These are phyloP conservation scores for Oscarella lobularis DNA, from an alignment of 37 sponge, comb jelly and placozoan genomes.

Conservation along the genomic window DNA sequence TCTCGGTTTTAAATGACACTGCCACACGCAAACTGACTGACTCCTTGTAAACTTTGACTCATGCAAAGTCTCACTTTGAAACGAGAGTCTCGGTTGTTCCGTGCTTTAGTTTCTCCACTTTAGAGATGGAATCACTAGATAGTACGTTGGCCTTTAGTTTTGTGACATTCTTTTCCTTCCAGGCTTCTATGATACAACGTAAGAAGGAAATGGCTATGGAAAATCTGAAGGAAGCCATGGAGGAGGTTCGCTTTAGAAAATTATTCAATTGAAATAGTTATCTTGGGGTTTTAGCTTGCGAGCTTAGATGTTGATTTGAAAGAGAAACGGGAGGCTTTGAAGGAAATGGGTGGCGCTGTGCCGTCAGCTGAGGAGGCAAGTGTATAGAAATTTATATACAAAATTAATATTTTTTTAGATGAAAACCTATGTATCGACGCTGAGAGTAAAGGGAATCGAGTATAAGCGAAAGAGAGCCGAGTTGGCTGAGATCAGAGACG, in stretches of 20 bases:
- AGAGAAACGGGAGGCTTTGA: neutral
- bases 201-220: slow-evolving; percentile 61
- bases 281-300: neutral
- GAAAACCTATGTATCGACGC: slow-evolving; percentile 37
- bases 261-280: too few relatives aligned
- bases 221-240: slow-evolving; percentile 31
- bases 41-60: too few relatives aligned
- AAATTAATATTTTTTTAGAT: slow-evolving; percentile 2
- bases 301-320: neutral
- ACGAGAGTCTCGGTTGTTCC: too few relatives aligned
- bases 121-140: too few relatives aligned
- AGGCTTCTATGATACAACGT: slow-evolving; percentile 67
- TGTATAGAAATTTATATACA: neutral
- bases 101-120: too few relatives aligned
- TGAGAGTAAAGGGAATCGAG: slow-evolving; percentile 54
- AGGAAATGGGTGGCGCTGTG: too few relatives aligned
- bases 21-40: too few relatives aligned
- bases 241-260: too few relatives aligned
- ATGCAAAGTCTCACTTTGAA: too few relatives aligned
- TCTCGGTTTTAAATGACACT: too few relatives aligned
- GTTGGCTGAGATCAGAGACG: slow-evolving; percentile 61
- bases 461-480: slow-evolving; percentile 83
- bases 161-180: too few relatives aligned
- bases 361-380: neutral
- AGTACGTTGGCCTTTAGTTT: too few relatives aligned